Evolutionary conservation across 1,140 invertebrate species (phyloP), one percentile per base, ranked within the genome.

Genomic region (Rhopalosiphum maidis): DNA sequence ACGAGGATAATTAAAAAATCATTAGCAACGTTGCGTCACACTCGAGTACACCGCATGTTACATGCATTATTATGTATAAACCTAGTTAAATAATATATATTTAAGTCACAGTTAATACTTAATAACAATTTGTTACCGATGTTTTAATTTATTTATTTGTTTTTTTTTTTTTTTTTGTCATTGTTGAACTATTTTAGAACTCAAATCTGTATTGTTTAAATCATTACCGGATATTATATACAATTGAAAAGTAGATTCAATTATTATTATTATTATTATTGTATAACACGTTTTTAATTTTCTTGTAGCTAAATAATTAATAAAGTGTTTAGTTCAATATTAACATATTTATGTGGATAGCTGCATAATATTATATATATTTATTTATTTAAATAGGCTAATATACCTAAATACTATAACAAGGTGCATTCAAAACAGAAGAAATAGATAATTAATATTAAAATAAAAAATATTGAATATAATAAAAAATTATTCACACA

Each of bases 51-150:
- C 60, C 15, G 30, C 60, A n/a, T 77, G 60, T 37, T 54, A 35
- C 35, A 89, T 35, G 51, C 88, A 41, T 89, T 89, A 55, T 89
- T 25, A 23, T 48, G 37, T 37, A 55, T 9, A 51, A 41, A 60
- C 22, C 51, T 88, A 88, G 48, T 88, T 35, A 88, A 51, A 51
- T 90, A 90, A 41, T 35, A 41, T 90, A 90, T 37, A 41, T 90
- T 90, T 68, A 43, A 93, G 82, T 93, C 77, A 93, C 91, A 85
- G 77, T 54, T 93, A 91, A 41, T 41, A 87, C 25, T 68, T 87
- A 48, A 48, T 77, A 93, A 55, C 51, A 93, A 51, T 86, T 93
- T 83, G 91, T 93, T 93, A 93, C 60, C 90, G 30, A 92, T 85
- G 35, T 86, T 43, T 48, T 82, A 83, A 83, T 85, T 86, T 55